Evolutionary conservation across 2,113 vertebrate genomes (phyloP), one percentile per base, ranked within the genome.

Genomic region (Tichodroma muraria): DNA sequence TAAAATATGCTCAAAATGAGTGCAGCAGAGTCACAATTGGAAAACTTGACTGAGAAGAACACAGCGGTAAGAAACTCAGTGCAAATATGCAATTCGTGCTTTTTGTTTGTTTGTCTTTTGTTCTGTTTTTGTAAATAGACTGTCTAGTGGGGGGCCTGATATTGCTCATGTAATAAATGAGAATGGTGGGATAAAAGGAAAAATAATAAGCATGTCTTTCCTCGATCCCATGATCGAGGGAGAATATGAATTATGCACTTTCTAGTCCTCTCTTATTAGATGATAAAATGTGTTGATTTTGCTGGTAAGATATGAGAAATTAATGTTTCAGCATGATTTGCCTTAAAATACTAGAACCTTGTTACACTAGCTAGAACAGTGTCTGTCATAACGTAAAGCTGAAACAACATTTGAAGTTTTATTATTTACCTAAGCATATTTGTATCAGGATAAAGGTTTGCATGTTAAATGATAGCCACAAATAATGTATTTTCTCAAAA

Each of bases 61-160:
- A 94, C 72, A 86, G 91, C 2, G 98, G 98, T 98, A 98, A 98
- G 98, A 97, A 97, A 80, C 60, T 95, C 94, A 60, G 92, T 92
- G 73, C n/a, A 95, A 96, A 96, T 95, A 90, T 19, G n/a, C 52
- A 83, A 70, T 53, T 94, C 89, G 82, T 92, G 61, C 33, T 83
- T 90, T 93, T 85, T 72, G 59, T 35, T 47, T 33, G 9, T 9
- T 15, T 31, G 5, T 17, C 89, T 18, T 61, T 90, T 31, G 89
- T 85, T 86, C 90, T 90, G 24, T 94, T 96, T 45, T 95, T 81
- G 40, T 35, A 75, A 90, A 94, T 88, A 82, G 47, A 20, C 42
- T 85, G 85, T 87, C 53, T 94, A 69, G 64, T 54, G 53, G 81
- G 65, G 35, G 75, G 52, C 40, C 84, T 93, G 89, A 90, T 80